Evolutionary conservation across 1,140 invertebrate genomes (phyloP), one percentile per base, ranked within the genome.

Genomic region (Druon quercuslanigerum): DNA sequence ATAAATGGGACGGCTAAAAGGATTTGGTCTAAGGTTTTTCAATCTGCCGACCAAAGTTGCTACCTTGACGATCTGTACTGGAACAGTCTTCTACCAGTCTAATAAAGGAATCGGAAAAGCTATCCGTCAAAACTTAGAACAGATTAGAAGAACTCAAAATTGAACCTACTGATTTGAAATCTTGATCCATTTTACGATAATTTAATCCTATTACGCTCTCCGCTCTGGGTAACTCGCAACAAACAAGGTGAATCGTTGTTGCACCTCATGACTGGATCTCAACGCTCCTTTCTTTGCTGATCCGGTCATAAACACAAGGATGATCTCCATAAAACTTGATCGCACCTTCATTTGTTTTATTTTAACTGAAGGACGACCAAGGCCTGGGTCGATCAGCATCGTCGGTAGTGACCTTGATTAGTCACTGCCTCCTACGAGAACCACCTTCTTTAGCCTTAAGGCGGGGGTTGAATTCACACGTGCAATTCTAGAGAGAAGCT

Each of bases 311-410:
- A 66, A 66, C 60, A 66, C 25, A 25, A 66, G 56, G 2, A 57
- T 20, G 12, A 25, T 66, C 25, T 66, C 60, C 25, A 40, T 66
- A 66, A 66, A 66, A 66, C 13, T 66, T 66, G 14, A 14, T 66
- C 3, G 20, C 56, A 25, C 56, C 13, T 20, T 14, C 19, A 12
- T 66, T 77, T 74, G 57, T 82, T 78, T 78, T 79, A 66, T 78
- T 79, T 76, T 33, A 9, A 13, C 20, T 56, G 81, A 82, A 82
- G 81, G 78, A 82, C 78, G 81, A 77, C 72, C 81, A 80, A 80
- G 78, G 81, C 56, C 81, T 78, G 51, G 25, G 33, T 74, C 73
- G 52, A 79, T 82, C 77, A 73, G 66, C 74, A 72, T 20, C 13
- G 25, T 66, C 76, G 78, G 71, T 74, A 79, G 77, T 56, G 74